Percentiles rank a stretch among this genome's conserved stretches.
Evolutionary conservation across 2,888 invertebrate species (phyloP).

Genomic region (Stramonita haemastoma): DNA sequence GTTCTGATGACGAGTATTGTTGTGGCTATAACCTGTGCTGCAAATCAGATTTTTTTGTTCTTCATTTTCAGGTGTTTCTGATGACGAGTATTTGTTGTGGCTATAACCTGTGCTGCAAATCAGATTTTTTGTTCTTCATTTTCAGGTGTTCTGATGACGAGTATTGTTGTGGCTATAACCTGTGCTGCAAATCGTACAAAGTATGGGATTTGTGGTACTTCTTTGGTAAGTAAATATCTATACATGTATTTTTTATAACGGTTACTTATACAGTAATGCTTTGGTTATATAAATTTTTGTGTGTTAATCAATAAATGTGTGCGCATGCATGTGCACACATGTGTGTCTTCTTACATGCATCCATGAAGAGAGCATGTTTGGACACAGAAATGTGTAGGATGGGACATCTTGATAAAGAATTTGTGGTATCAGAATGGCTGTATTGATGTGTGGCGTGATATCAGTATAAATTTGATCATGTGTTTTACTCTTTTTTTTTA

Average conservation of each 20-base stretch:
- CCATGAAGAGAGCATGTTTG: no score
- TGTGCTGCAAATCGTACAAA: constrained; percentile 73
- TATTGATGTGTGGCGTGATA: no score
- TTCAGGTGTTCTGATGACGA: constrained; percentile 70
- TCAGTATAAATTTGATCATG: no score
- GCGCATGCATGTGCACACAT: background rate
- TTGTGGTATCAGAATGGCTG: no score
- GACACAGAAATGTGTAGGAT: no score
- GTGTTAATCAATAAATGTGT: background rate
- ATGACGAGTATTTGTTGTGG: no score
- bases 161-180: constrained; percentile 74
- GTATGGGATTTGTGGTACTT: constrained; percentile 76
- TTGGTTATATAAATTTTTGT: background rate
- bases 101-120: no score
- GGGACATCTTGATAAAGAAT: no score
- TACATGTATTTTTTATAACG: background rate
- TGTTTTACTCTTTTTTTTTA: no score
- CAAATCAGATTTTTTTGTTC: no score
- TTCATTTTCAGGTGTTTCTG: no score
- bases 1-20: constrained; percentile 72
- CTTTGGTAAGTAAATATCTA: constrained; percentile 63
- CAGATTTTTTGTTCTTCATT: constrained; percentile 35
- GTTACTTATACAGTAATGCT: background rate
- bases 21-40: constrained; percentile 74
- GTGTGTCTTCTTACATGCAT: background rate